phyloP scores from a whole-genome alignment of 2,113 vertebrate genomes.

The Hemicordylus capensis region DNA sequence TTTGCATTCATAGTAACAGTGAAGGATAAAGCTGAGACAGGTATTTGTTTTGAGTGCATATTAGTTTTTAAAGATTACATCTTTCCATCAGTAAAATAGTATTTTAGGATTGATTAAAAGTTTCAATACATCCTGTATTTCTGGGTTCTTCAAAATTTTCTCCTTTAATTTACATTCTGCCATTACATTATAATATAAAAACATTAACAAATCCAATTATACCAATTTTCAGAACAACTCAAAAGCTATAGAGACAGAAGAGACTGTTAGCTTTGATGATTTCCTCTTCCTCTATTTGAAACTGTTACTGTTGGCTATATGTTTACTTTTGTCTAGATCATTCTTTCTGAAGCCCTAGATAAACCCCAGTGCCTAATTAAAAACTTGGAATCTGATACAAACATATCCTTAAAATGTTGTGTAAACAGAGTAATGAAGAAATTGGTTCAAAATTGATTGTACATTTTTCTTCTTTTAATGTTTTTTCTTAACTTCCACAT shows the following conservation, averaged over 20 bases:
- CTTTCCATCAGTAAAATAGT: background rate
- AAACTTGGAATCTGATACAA: background rate
- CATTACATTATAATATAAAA: background rate
- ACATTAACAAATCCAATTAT: background rate
- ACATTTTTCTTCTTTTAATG: background rate
- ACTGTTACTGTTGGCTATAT: background rate
- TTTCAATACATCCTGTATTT: background rate
- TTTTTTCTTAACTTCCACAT: background rate
- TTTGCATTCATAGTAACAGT: background rate
- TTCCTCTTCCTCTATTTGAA: background rate
- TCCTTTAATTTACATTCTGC: background rate
- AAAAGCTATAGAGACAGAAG: background rate
- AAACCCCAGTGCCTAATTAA: background rate
- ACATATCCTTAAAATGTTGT: background rate
- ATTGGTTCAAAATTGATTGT: background rate
- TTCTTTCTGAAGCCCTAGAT: background rate
- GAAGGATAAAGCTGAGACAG: background rate
- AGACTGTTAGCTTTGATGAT: background rate
- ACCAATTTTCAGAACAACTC: background rate
- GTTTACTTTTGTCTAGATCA: background rate
- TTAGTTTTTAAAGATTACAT: fast-evolving
- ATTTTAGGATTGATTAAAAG: slow-evolving; percentile 20
- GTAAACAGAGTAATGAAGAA: background rate
- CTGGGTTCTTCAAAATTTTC: slow-evolving; percentile 14
- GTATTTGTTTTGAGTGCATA: slow-evolving; percentile 18